Conservation (phyloP, 2,888 invertebrate species). For the Arctia plantaginis region DNA sequence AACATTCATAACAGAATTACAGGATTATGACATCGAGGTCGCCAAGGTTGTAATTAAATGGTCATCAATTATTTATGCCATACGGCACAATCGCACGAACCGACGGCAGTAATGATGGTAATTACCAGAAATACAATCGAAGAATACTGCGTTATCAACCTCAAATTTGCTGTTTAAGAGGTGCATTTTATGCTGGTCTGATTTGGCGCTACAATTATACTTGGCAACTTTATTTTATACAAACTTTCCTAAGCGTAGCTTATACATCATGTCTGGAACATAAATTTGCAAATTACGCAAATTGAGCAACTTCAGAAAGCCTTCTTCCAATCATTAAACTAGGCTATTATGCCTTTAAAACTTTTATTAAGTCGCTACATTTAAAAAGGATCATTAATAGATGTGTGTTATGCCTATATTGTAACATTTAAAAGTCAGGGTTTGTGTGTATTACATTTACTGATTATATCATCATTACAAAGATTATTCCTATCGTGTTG, state of each 20-base stretch:
- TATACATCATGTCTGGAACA: neutral
- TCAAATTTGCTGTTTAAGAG: neutral
- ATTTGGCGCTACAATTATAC: neutral
- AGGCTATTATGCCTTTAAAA: slow-evolving; percentile 1
- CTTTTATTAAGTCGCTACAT: neutral
- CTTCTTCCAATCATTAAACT: slow-evolving; percentile 7
- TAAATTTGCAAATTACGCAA: slow-evolving; percentile 10
- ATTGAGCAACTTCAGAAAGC: slow-evolving; percentile 6
- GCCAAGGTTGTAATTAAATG: neutral
- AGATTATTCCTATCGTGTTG: neutral
- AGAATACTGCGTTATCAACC: neutral
- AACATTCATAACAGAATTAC: neutral
- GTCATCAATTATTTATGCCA: neutral
- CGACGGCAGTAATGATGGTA: neutral
- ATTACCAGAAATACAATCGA: neutral
- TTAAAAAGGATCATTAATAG: neutral
- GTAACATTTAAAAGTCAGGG: neutral
- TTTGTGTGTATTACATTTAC: neutral
- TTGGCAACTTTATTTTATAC: neutral
- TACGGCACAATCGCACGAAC: neutral
- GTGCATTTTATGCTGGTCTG: neutral
- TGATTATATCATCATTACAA: neutral
- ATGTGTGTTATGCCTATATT: neutral
- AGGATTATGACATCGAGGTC: neutral
- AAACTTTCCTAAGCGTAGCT: neutral